Percentiles rank a stretch among this genome's conserved stretches.
Evolutionary conservation across 1,140 invertebrate species (phyloP).

Genomic region (Drosophila tristis): DNA sequence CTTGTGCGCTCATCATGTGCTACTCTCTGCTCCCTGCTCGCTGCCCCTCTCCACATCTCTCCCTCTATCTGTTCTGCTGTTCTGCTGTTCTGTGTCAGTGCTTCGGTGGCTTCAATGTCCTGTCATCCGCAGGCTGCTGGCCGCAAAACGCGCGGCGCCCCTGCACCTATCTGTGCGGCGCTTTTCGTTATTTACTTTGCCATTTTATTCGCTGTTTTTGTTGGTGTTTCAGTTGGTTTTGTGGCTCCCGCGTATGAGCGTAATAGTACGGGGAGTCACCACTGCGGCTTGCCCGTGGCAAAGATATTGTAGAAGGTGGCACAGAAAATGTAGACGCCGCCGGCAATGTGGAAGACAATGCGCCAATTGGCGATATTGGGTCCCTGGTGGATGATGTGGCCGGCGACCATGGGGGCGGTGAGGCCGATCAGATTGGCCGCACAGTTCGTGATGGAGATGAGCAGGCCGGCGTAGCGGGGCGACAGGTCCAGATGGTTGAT

Average conservation of each 20-base stretch:
- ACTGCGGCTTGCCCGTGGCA: constrained; percentile 89
- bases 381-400: constrained; percentile 89
- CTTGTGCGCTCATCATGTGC: not conserved
- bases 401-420: constrained; percentile 87
- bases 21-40: not conserved
- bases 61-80: no score
- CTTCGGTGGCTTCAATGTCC: not conserved
- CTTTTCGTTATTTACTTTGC: no score
- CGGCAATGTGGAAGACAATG: constrained; percentile 92
- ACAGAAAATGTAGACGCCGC: constrained; percentile 89
- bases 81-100: constrained; percentile 4
- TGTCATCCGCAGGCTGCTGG: constrained; percentile 10
- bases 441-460: no score
- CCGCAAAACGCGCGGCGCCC: no score
- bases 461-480: no score
- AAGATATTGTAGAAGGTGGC: constrained; percentile 91
- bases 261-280: constrained; percentile 12
- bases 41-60: not conserved
- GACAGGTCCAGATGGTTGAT: no score
- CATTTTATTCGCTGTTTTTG: not conserved
- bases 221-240: not conserved
- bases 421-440: no score
- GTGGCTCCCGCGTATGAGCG: no score
- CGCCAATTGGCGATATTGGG: constrained; percentile 92
- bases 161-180: no score